These are phyloP conservation scores for Psammodynastes pulverulentus DNA, from an alignment of 2,113 vertebrate species.

Conservation along the genomic window DNA sequence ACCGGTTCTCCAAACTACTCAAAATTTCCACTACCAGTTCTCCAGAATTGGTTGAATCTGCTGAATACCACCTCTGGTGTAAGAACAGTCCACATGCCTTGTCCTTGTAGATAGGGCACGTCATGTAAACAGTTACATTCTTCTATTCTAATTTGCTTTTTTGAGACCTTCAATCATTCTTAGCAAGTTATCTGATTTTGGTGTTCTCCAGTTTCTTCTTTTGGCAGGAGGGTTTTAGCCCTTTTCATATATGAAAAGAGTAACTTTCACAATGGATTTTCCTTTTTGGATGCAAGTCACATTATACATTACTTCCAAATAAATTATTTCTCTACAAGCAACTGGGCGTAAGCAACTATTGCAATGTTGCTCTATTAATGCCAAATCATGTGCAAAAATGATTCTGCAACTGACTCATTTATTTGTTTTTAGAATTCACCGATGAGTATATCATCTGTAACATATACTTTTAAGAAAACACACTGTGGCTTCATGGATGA, in stretches of 20 bases:
- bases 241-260: conserved; percentile 15
- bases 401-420: not conserved
- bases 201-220: conserved; percentile 6
- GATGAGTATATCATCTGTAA: conserved; percentile 23
- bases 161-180: conserved; percentile 39
- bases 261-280: conserved; percentile 7
- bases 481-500: conserved; percentile 10
- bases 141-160: conserved; percentile 12
- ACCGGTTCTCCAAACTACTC: no score
- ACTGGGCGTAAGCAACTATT: conserved; percentile 21
- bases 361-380: conserved; percentile 26
- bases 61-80: no score
- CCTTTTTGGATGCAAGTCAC: conserved; percentile 26
- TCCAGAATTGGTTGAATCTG: no score
- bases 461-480: conserved; percentile 20
- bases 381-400: conserved; percentile 7
- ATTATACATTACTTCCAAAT: conserved; percentile 31
- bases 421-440: conserved; percentile 16
- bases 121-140: not conserved
- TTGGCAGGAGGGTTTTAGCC: conserved; percentile 4
- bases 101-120: not conserved
- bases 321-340: not conserved
- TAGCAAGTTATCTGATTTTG: conserved; percentile 23
- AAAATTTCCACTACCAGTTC: no score
- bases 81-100: not conserved